Conservation (phyloP, 1,140 invertebrate genomes). For the Drosophila nasuta region DNA sequence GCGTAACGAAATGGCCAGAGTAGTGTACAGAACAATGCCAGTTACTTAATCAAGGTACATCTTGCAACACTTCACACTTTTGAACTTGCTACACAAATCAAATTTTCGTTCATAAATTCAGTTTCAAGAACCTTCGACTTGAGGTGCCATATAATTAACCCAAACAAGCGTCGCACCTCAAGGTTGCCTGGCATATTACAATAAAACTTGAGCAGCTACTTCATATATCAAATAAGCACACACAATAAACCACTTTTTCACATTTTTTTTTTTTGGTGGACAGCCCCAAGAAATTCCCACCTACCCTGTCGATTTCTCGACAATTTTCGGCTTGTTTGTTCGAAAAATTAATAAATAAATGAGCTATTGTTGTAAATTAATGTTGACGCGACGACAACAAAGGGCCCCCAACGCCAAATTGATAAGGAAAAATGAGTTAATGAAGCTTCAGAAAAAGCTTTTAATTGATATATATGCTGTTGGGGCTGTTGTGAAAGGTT, state of each 20-base stretch:
- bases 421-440: conserved; percentile 25
- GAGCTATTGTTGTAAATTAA: conserved; percentile 64
- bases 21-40: conserved; percentile 30
- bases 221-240: conserved; percentile 31
- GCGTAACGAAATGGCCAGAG: conserved; percentile 35
- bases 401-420: conserved; percentile 5
- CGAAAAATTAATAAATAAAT: conserved; percentile 64
- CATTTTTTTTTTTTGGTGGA: not conserved
- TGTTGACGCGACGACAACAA: conserved; percentile 43
- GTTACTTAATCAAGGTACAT: conserved; percentile 30
- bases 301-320: conserved; percentile 8
- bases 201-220: conserved; percentile 20
- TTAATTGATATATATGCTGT: not conserved
- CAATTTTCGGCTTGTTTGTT: conserved; percentile 66
- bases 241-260: conserved; percentile 46
- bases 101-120: conserved; percentile 4
- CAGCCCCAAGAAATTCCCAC: conserved; percentile 53
- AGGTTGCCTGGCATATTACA: conserved; percentile 30
- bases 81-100: conserved; percentile 43
- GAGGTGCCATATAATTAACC: conserved; percentile 31
- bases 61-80: conserved; percentile 33
- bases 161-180: conserved; percentile 27
- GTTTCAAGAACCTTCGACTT: conserved; percentile 46
- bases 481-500: conserved; percentile 11
- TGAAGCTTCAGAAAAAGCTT: conserved; percentile 6